Evolutionary conservation across 2,797 vertebrate species (phyloP).

Genomic region (Decapterus maruadsi): DNA sequence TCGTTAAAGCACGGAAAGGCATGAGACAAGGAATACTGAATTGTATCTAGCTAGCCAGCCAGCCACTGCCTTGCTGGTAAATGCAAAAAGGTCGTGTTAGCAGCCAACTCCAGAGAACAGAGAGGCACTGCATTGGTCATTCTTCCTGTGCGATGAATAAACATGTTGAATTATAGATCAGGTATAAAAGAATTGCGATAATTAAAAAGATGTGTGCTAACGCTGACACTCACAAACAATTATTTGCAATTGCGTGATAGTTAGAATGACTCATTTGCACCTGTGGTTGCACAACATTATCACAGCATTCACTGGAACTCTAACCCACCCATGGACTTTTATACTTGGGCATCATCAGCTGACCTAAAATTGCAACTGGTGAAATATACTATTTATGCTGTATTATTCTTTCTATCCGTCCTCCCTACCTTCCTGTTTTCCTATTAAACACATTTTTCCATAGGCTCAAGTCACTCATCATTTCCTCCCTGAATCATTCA

Average conservation of each 20-base stretch:
- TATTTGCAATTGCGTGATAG: not conserved
- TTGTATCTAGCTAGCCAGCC: not conserved
- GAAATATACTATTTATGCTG: constrained; percentile 30
- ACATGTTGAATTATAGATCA: not conserved
- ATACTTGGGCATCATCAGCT: constrained; percentile 3
- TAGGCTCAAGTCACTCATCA: constrained; percentile 32
- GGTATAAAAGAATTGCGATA: not conserved
- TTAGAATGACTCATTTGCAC: constrained; percentile 26
- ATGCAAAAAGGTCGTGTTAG: not conserved
- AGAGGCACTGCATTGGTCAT: not conserved
- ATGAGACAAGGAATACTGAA: not conserved
- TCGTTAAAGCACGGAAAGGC: not conserved
- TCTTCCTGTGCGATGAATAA: not conserved
- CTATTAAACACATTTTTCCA: constrained; percentile 51
- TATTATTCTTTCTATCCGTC: constrained; percentile 42
- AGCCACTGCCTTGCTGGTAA: not conserved
- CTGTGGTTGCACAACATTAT: not conserved
- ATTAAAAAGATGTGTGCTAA: not conserved
- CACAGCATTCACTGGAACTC: not conserved
- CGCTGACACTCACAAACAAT: not conserved
- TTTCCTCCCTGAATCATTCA: constrained; percentile 63
- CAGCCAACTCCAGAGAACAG: not conserved
- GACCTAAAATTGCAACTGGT: not conserved
- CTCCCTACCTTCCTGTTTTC: constrained; percentile 45
- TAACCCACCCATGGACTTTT: constrained; percentile 19